These are phyloP conservation scores for Drosophila tani DNA, from an alignment of 1,140 invertebrate genomes.

Conservation along the genomic window DNA sequence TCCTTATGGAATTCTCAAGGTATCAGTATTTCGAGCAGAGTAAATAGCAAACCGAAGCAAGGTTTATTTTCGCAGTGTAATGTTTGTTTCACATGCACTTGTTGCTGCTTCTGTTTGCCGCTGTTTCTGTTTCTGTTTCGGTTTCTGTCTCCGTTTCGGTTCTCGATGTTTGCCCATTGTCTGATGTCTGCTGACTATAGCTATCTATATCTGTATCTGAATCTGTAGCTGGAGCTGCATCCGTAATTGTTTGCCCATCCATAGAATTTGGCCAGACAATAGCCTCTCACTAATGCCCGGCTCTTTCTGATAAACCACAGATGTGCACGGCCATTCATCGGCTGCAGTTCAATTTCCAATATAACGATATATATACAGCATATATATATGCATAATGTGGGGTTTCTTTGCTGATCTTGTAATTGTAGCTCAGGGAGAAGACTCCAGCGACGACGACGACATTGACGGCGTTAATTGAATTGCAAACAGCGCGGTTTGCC, in stretches of 20 bases:
- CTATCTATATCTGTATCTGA: slow-evolving; percentile 8
- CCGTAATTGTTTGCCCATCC: slow-evolving; percentile 52
- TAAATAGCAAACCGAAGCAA: neutral
- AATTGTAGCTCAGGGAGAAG: slow-evolving; percentile 49
- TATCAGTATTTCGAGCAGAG: neutral
- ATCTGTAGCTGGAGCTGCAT: slow-evolving; percentile 12
- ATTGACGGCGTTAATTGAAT: slow-evolving; percentile 78
- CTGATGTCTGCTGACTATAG: slow-evolving; percentile 8
- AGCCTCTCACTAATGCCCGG: slow-evolving; percentile 31
- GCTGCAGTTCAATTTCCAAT: slow-evolving; percentile 11
- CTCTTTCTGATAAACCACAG: slow-evolving; percentile 66
- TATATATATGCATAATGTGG: slow-evolving; percentile 11
- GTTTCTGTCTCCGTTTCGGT: neutral
- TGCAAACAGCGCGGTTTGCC: slow-evolving; percentile 62
- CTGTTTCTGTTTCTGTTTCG: slow-evolving; percentile 23
- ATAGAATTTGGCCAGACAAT: slow-evolving; percentile 75
- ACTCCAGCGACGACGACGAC: slow-evolving; percentile 34
- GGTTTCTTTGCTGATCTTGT: slow-evolving; percentile 63
- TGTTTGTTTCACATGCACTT: slow-evolving; percentile 75
- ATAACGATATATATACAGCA: neutral
- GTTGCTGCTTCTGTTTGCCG: slow-evolving; percentile 48
- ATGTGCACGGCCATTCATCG: slow-evolving; percentile 16
- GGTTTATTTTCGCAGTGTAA: slow-evolving; percentile 17
- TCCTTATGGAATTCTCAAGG: neutral
- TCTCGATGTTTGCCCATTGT: slow-evolving; percentile 36